phyloP scores from a whole-genome alignment of 1,140 invertebrate species.

The Meteorus sp. region DNA sequence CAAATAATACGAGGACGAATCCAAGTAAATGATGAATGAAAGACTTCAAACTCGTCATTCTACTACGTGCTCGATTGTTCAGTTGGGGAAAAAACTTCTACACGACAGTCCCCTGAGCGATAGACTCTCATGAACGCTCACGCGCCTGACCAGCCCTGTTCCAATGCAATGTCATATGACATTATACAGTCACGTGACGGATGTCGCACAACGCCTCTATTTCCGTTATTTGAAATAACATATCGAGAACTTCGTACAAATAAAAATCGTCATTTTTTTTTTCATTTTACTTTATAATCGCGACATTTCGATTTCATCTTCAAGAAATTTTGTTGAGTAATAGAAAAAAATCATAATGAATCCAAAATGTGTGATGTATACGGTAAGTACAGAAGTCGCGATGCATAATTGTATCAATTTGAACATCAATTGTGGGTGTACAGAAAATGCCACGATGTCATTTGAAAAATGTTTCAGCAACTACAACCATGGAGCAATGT shows the following conservation, averaged over 20 bases:
- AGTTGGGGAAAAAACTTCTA: slow-evolving; percentile 8
- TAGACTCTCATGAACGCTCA: slow-evolving; percentile 20
- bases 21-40: slow-evolving; percentile 20
- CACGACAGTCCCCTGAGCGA: slow-evolving; percentile 17
- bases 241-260: not conserved
- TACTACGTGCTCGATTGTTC: slow-evolving; percentile 16
- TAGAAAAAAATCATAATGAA: no score
- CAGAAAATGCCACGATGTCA: no score
- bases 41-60: not conserved
- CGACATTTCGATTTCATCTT: no score
- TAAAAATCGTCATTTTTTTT: not conserved
- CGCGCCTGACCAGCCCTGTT: slow-evolving; percentile 39
- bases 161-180: slow-evolving; percentile 44
- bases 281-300: slow-evolving; percentile 9
- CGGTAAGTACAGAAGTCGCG: no score
- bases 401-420: no score
- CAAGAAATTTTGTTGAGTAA: no score
- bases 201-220: not conserved
- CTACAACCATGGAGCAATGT: slow-evolving; percentile 67
- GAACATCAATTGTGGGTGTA: no score
- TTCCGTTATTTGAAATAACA: slow-evolving; percentile 28
- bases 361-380: no score
- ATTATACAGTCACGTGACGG: slow-evolving; percentile 36
- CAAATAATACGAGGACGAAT: slow-evolving; percentile 21
- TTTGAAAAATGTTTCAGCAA: slow-evolving; percentile 50